phyloP scores from a whole-genome alignment of 2,888 invertebrate species.

The Urechis unicinctus region DNA sequence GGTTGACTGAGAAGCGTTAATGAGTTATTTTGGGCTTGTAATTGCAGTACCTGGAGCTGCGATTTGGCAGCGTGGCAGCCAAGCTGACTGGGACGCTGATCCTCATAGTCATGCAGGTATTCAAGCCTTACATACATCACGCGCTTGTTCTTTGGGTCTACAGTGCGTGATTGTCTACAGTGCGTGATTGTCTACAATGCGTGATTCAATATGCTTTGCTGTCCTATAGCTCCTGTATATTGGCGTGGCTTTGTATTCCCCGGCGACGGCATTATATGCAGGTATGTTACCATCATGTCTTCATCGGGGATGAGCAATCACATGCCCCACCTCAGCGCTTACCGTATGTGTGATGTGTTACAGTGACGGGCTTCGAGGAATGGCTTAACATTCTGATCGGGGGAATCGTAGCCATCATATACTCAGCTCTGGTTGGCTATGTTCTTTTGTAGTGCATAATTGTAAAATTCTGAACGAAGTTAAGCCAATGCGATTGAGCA shows the following conservation, averaged over 20 bases:
- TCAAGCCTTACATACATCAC: neutral
- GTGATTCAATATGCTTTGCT: neutral
- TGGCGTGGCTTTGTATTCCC: slow-evolving; percentile 22
- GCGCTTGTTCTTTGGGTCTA: neutral
- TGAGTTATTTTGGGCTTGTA: no score
- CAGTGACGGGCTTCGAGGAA: slow-evolving; percentile 7
- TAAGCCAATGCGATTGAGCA: no score
- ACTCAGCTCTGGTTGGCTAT: neutral
- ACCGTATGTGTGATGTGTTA: neutral
- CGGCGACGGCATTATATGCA: slow-evolving; percentile 23
- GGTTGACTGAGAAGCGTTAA: no score
- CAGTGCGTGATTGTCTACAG: no score
- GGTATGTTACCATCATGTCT: neutral
- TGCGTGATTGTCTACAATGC: neutral
- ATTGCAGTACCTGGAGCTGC: slow-evolving; percentile 21
- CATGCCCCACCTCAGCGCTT: no score
- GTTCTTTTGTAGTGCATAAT: neutral
- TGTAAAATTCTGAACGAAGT: neutral
- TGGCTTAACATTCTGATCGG: slow-evolving; percentile 5
- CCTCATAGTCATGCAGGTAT: slow-evolving; percentile 17
- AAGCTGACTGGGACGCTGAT: slow-evolving; percentile 20
- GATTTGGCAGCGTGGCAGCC: slow-evolving; percentile 18
- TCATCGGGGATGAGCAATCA: no score
- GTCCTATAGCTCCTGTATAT: slow-evolving; percentile 21
- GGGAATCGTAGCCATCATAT: slow-evolving; percentile 3